Evolutionary conservation across 2,888 invertebrate genomes (phyloP).

Genomic region (Reticulitermes lucifugus): DNA sequence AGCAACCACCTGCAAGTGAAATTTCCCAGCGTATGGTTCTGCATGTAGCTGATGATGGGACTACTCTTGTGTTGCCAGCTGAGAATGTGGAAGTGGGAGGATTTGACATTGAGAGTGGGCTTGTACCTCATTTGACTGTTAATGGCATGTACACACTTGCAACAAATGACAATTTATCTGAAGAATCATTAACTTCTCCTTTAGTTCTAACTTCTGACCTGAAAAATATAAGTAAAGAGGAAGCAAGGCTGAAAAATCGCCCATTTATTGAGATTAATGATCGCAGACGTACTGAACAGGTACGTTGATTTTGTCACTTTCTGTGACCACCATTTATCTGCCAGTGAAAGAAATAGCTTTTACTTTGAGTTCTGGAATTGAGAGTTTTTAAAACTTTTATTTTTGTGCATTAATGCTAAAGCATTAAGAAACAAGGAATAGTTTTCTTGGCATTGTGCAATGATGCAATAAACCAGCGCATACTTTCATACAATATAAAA

Average conservation of each 20-base stretch:
- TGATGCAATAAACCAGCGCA: too few relatives aligned
- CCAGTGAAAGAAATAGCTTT: too few relatives aligned
- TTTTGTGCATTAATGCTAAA: too few relatives aligned
- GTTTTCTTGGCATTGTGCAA: too few relatives aligned
- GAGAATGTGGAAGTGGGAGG: conserved; percentile 14
- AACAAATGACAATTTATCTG: background rate
- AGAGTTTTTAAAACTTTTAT: too few relatives aligned
- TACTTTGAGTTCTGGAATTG: too few relatives aligned
- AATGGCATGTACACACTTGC: conserved; percentile 15
- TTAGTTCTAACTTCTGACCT: background rate
- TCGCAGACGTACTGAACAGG: conserved; percentile 40
- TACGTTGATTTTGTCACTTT: background rate
- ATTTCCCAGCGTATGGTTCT: conserved; percentile 20
- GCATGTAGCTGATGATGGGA: conserved; percentile 26
- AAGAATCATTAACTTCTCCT: background rate
- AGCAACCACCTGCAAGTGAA: background rate
- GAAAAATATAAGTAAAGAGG: background rate
- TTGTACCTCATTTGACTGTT: conserved; percentile 26
- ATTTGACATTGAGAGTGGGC: conserved; percentile 25
- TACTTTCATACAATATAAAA: too few relatives aligned
- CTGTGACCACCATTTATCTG: too few relatives aligned
- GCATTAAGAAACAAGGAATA: too few relatives aligned
- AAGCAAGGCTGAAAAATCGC: background rate
- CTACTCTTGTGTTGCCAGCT: conserved; percentile 9
- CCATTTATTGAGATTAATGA: conserved; percentile 16